Base-by-base conservation (phyloP, 2,797 vertebrate species). In the Acanthopagrus latus region DNA sequence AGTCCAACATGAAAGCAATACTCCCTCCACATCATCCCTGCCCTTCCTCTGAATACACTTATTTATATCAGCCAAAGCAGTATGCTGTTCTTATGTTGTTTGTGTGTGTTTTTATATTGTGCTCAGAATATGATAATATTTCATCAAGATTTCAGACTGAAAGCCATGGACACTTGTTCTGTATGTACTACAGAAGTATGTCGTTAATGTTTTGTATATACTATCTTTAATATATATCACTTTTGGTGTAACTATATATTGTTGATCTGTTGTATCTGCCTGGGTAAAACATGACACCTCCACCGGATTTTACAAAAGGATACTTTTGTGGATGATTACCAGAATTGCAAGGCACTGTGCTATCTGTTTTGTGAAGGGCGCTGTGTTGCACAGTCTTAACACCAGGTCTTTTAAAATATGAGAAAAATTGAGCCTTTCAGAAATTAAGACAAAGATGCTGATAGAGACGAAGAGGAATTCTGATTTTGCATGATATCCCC, bases 1-100 rank as follows among this genome's bases (percentile, higher is more conserved):
- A 84, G 75, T 84, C 81, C 23, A 83, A 74, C 71, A 48, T 80
- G 76, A 88, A 84, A 91, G 91, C 89, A 90, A 90, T 91, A 91
- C 64, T 88, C 74, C 76, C 55, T 77, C 78, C 65, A 48, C 69
- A n/a, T 72, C 62, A 46, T 43, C 56, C 52, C 71, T 43, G 10
- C 65, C 43, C 66, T 43, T 71, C 43, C 41, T 83, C 70, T 95
- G 95, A 94, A 95, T 95, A 95, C 94, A 93, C 94, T 94, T 91
- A 97, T 97, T 97, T 97, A 97, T 97, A 95, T 95, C 96, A 96
- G 96, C 96, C 96, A 97, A 97, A 97, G 96, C 96, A 95, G 93
- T 96, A 94, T 93, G 95, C 95, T 96, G 93, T 95, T 93, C 91
- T 94, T 95, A 72, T 85, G 94, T 95, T 93, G 33, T 94, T 95